Conservation (phyloP, 2,797 vertebrate species). For the Diglossa cyanea region DNA sequence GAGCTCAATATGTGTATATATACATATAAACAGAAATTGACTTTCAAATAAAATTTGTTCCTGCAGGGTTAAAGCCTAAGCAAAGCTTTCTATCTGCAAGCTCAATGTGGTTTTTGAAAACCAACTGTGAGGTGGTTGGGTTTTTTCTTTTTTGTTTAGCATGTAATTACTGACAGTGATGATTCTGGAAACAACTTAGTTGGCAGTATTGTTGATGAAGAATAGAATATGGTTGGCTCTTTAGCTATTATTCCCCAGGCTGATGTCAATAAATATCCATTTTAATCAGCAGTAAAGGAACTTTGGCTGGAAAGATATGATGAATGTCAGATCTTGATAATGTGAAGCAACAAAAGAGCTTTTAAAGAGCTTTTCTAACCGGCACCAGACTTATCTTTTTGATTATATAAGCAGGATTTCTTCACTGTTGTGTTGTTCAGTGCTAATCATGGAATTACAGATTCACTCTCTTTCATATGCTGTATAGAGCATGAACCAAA, state of each 20-base stretch:
- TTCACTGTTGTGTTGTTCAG: slow-evolving; percentile 18
- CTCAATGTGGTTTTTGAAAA: slow-evolving; percentile 40
- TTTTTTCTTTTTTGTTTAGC: slow-evolving; percentile 26
- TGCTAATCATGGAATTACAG: slow-evolving; percentile 39
- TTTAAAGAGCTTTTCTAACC: slow-evolving; percentile 42
- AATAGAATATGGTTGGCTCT: slow-evolving; percentile 55
- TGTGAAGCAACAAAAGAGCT: slow-evolving; percentile 45
- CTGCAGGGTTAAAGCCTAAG: slow-evolving; percentile 32
- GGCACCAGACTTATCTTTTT: slow-evolving; percentile 28
- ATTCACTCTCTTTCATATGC: background rate
- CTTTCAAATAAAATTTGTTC: slow-evolving; percentile 17
- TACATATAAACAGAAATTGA: slow-evolving; percentile 14
- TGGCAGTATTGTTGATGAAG: slow-evolving; percentile 65
- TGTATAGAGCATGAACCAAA: background rate
- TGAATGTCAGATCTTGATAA: slow-evolving; percentile 58
- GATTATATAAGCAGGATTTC: slow-evolving; percentile 60
- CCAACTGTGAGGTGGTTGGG: background rate
- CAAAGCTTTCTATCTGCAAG: slow-evolving; percentile 13
- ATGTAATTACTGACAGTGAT: slow-evolving; percentile 61
- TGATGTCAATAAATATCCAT: slow-evolving; percentile 67
- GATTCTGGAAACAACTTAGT: slow-evolving; percentile 65
- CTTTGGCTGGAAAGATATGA: slow-evolving; percentile 52
- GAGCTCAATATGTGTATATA: background rate
- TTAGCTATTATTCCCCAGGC: slow-evolving; percentile 55
- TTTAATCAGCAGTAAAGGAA: slow-evolving; percentile 66